phyloP scores from a whole-genome alignment of 2,888 invertebrate species.

The Alviniconcha strummeri region DNA sequence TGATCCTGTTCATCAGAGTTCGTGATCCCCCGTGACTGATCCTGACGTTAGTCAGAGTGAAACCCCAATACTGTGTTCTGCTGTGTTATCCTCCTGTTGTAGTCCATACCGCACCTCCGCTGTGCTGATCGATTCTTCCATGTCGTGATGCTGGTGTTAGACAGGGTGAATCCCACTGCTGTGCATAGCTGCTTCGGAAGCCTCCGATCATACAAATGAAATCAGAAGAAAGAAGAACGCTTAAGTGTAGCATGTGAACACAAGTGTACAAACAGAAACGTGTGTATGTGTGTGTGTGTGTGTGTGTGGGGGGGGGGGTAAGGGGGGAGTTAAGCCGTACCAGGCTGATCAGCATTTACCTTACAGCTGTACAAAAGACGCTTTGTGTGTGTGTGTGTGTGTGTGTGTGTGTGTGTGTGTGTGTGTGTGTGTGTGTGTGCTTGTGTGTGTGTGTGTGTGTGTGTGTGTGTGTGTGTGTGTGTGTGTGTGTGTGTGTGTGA shows the following conservation, averaged over 20 bases:
- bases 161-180: too few relatives aligned
- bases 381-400: not conserved
- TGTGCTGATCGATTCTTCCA: too few relatives aligned
- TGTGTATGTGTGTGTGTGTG: not conserved
- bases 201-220: too few relatives aligned
- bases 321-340: not conserved
- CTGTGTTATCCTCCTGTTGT: not conserved
- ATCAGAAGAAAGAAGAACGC: not conserved
- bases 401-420: slow-evolving; percentile 14
- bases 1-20: too few relatives aligned
- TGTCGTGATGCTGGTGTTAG: too few relatives aligned
- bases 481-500: not conserved
- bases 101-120: too few relatives aligned
- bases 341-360: not conserved
- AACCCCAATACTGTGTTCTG: too few relatives aligned
- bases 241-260: not conserved
- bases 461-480: slow-evolving; percentile 14
- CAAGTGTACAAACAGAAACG: not conserved
- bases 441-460: slow-evolving; percentile 6
- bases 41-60: too few relatives aligned
- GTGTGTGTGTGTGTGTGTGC: slow-evolving; percentile 16
- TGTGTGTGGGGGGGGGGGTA: not conserved
- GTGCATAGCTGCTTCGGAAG: too few relatives aligned
- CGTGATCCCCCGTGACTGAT: not conserved
- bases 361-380: not conserved